Evolutionary conservation across 2,888 invertebrate species (phyloP).

Genomic region (Pherbina coryleti): DNA sequence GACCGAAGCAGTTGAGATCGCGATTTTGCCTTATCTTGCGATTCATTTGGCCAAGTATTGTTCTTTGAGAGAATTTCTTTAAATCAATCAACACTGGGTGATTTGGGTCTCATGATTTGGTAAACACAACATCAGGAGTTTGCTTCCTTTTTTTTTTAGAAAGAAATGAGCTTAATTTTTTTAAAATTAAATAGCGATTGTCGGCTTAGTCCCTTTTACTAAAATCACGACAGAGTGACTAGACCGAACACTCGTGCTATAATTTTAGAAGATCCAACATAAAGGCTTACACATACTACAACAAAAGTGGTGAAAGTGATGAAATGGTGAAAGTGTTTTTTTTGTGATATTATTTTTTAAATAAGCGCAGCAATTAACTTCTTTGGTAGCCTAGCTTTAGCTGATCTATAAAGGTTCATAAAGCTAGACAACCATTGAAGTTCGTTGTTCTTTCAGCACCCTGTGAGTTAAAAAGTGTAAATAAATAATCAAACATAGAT

Average conservation of each 20-base stretch:
- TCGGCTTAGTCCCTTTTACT: constrained; percentile 66
- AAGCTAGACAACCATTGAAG: constrained; percentile 69
- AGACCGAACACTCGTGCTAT: constrained; percentile 70
- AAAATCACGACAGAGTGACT: constrained; percentile 61
- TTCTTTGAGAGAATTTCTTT: not conserved
- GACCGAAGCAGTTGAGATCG: not conserved
- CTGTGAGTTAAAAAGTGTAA: not conserved
- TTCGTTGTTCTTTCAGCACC: constrained; percentile 62
- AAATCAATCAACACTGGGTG: constrained; percentile 14
- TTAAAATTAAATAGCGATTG: constrained; percentile 70
- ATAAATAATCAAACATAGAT: not conserved
- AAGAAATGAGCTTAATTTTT: constrained; percentile 45
- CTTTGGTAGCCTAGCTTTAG: constrained; percentile 67
- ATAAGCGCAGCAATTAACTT: constrained; percentile 60
- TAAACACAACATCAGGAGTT: constrained; percentile 2
- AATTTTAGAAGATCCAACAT: constrained; percentile 66
- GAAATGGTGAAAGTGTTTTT: not conserved
- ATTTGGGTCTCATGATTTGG: constrained; percentile 24
- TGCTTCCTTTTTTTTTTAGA: no score
- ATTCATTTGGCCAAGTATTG: constrained; percentile 62
- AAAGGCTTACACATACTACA: not conserved
- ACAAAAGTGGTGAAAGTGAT: not conserved
- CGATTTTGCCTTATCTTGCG: constrained; percentile 48
- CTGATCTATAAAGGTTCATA: constrained; percentile 62
- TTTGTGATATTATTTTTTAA: no score